Evolutionary conservation across 2,888 invertebrate species (phyloP).

Genomic region (Emmelina monodactyla): DNA sequence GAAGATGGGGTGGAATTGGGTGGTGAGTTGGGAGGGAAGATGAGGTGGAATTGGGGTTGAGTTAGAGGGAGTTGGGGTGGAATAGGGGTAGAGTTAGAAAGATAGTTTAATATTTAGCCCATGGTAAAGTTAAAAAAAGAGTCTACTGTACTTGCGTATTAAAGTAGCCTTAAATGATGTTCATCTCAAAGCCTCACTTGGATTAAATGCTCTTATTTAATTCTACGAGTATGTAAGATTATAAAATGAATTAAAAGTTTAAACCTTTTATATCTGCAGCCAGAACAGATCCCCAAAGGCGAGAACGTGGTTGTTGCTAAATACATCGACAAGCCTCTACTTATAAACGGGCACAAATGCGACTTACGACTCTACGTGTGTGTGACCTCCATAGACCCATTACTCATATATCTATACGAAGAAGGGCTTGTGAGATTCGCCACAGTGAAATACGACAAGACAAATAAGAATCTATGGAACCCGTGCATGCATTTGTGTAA

Average conservation of each 20-base stretch:
- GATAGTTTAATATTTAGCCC: too few relatives aligned
- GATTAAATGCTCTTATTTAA: too few relatives aligned
- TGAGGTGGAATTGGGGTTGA: too few relatives aligned
- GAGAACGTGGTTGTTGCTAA: constrained; percentile 91
- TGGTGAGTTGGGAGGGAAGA: too few relatives aligned
- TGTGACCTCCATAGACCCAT: constrained; percentile 93
- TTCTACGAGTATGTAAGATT: too few relatives aligned
- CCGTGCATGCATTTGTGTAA: constrained; percentile 98
- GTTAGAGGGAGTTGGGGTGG: too few relatives aligned
- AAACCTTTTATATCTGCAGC: constrained; percentile 49
- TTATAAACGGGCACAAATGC: constrained; percentile 95
- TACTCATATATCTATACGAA: constrained; percentile 93
- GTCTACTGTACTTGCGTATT: too few relatives aligned
- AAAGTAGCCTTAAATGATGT: too few relatives aligned
- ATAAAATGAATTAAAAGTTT: not conserved
- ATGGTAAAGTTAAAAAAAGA: too few relatives aligned
- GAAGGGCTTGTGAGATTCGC: constrained; percentile 96
- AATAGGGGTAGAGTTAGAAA: too few relatives aligned
- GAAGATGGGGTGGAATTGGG: too few relatives aligned
- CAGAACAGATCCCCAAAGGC: constrained; percentile 89
- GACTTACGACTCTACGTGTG: constrained; percentile 94
- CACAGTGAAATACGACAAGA: constrained; percentile 92
- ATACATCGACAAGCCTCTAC: constrained; percentile 85
- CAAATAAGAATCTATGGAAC: constrained; percentile 92
- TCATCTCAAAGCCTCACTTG: too few relatives aligned